phyloP scores from a whole-genome alignment of 2,113 vertebrate species.

The Parotia lawesii region DNA sequence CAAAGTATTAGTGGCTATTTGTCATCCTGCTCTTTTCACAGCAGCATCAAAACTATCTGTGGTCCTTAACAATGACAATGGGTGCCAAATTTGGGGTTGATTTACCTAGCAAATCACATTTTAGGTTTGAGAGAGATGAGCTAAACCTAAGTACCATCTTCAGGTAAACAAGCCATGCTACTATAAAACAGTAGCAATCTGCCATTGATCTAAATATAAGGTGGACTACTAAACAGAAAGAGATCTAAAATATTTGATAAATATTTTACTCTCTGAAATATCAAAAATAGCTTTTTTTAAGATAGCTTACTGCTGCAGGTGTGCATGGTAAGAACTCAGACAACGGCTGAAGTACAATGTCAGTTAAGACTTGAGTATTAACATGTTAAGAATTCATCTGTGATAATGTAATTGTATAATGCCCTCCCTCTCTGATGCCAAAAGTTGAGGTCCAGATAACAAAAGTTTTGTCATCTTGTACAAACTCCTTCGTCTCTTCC shows the following conservation, averaged over 20 bases:
- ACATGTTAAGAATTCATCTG: not conserved
- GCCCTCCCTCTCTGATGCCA: not conserved
- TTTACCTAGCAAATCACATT: not conserved
- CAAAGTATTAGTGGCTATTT: not conserved
- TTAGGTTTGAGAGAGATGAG: not conserved
- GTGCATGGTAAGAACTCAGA: not conserved
- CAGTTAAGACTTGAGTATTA: not conserved
- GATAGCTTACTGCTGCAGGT: not conserved
- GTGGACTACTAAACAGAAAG: not conserved
- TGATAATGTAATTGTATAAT: not conserved
- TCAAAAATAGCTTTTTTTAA: not conserved
- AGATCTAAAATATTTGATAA: not conserved
- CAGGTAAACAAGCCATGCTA: not conserved
- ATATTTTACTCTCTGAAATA: not conserved
- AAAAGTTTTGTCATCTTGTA: not conserved
- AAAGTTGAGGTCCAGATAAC: not conserved
- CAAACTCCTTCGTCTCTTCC: not conserved
- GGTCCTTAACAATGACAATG: not conserved
- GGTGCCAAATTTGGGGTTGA: not conserved
- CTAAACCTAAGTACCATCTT: not conserved
- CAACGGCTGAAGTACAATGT: not conserved
- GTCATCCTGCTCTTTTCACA: not conserved
- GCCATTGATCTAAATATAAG: not conserved
- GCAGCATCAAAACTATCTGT: not conserved
- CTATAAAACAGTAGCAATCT: not conserved